Conservation (phyloP, 2,888 invertebrate genomes). For the Lomographa bimaculata region DNA sequence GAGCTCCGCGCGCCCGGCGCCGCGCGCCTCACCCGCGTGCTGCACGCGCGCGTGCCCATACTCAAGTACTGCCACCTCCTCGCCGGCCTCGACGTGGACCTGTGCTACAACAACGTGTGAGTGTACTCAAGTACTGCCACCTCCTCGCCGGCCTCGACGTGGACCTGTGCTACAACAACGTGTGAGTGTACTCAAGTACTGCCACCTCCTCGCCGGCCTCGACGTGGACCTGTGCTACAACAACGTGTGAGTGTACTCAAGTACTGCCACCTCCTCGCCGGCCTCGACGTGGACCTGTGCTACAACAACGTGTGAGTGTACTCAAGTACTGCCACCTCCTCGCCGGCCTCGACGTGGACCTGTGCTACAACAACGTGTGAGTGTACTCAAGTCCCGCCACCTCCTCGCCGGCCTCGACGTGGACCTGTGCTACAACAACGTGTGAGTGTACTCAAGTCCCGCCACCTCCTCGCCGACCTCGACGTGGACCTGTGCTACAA, state of each 20-base stretch:
- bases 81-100: slow-evolving; percentile 91
- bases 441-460: too few relatives aligned
- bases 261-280: slow-evolving; percentile 66
- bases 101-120: slow-evolving; percentile 92
- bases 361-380: neutral
- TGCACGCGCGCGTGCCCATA: slow-evolving; percentile 90
- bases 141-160: slow-evolving; percentile 88
- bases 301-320: slow-evolving; percentile 59
- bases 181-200: neutral
- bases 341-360: too few relatives aligned
- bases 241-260: neutral
- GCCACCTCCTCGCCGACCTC: too few relatives aligned
- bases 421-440: too few relatives aligned
- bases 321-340: neutral
- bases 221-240: slow-evolving; percentile 93
- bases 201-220: slow-evolving; percentile 81
- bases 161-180: slow-evolving; percentile 88
- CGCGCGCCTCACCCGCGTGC: slow-evolving; percentile 73
- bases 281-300: slow-evolving; percentile 93
- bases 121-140: slow-evolving; percentile 47
- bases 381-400: too few relatives aligned
- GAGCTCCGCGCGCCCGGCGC: slow-evolving; percentile 87
- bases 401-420: too few relatives aligned
- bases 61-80: slow-evolving; percentile 92
- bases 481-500: too few relatives aligned